Conservation (phyloP, 2,888 invertebrate genomes). For the Watsonalla cultraria region DNA sequence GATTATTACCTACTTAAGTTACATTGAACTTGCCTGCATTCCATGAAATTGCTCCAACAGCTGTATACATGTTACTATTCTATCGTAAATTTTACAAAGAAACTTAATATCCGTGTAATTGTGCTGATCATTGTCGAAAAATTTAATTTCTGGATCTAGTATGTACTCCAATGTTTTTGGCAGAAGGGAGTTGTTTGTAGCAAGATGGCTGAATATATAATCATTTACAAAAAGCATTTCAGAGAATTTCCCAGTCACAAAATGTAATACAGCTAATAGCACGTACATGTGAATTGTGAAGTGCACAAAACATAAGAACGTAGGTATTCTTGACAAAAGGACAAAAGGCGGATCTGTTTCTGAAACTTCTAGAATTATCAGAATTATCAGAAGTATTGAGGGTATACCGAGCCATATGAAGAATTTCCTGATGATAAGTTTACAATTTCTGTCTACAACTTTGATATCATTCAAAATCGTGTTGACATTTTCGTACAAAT, state of each 20-base stretch:
- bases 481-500: conserved; percentile 26
- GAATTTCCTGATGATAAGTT: conserved; percentile 35
- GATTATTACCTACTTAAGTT: neutral
- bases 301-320: conserved; percentile 37
- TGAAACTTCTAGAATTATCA: conserved; percentile 32
- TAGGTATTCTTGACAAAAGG: conserved; percentile 37
- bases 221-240: conserved; percentile 15
- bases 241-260: conserved; percentile 28
- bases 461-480: conserved; percentile 21
- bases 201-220: conserved; percentile 5
- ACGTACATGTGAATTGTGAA: conserved; percentile 40
- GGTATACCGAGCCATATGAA: conserved; percentile 30
- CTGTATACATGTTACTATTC: conserved; percentile 37
- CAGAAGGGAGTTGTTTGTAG: conserved; percentile 2
- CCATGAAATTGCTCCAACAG: conserved; percentile 45
- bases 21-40: conserved; percentile 27
- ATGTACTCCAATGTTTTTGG: conserved; percentile 20
- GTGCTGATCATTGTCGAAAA: conserved; percentile 15
- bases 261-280: conserved; percentile 32
- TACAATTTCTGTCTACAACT: conserved; percentile 20
- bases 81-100: conserved; percentile 46
- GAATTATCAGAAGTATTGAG: conserved; percentile 16
- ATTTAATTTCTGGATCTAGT: conserved; percentile 22
- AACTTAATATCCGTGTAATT: conserved; percentile 19
- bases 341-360: conserved; percentile 24